Base-by-base conservation (phyloP, 2,113 vertebrate genomes). In the Leptobrachium ailaonicum region DNA sequence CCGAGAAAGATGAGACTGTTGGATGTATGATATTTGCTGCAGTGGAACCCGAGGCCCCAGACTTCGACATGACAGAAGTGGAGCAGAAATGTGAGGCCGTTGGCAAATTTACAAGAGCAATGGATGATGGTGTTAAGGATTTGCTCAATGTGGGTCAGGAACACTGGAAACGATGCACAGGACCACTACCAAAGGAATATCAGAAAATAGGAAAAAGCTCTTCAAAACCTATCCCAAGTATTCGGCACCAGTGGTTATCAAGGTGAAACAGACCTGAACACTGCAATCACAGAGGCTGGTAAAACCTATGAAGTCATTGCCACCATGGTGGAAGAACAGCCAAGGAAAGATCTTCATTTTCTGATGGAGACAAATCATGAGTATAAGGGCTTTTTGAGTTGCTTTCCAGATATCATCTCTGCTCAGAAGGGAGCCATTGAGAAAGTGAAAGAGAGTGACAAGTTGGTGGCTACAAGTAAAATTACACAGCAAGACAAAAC, bases 281-380 rank as follows among this genome's bases (percentile, higher is more conserved):
- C 95, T 14, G 97, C 98, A 41, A 93, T 99, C 90, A 98, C 96
- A 14, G 95, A 96, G 78, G 97, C 97, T 7, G 97, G 98, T 56
- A 98, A 98, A 91, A 99, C 98, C 0, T 99, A 99, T 0, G 98
- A 99, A 86, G 98, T 98, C 84, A 99, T 99, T 0, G 98, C 97
- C 67, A 93, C 89, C 88, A 88, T 99, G 71, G 95, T 99, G 82
- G 95, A 96, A 60, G 98, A 99, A 83, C 70, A 99, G 98, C 98
- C 98, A 6, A 98, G 84, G 89, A 98, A 97, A 86, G 98, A 99
- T 83, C 96, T 99, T 44, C 97, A 99, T 83, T 97, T 94, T 88
- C 91, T 99, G 87, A 99, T 99, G 96, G 98, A 99, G 87, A 98
- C 96, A 72, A 99, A 98, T 85, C 97, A 98, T 42, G 98, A 99